Conservation (phyloP, 2,113 vertebrate species). For the Thalassarche chlororhynchos region DNA sequence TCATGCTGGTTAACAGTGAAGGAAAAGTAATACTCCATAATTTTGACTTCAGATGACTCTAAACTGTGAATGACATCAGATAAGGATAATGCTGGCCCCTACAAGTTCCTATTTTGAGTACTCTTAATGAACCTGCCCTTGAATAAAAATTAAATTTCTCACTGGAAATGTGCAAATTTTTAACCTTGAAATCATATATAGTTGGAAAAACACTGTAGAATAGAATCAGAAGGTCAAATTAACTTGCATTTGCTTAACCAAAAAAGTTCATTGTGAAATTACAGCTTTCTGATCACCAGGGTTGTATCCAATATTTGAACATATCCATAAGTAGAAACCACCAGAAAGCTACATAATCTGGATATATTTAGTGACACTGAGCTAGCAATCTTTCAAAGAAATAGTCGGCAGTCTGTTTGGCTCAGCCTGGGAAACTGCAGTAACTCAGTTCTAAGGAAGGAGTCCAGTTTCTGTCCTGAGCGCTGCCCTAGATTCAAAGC, state of each 20-base stretch:
- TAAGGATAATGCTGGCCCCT: not conserved
- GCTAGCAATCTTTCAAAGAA: not conserved
- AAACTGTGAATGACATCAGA: not conserved
- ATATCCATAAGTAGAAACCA: not conserved
- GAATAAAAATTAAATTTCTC: not conserved
- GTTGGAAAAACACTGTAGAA: not conserved
- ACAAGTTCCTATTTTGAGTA: not conserved
- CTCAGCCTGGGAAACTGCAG: not conserved
- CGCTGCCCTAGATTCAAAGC: not conserved
- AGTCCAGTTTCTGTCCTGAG: not conserved
- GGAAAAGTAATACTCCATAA: not conserved
- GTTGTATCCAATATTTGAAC: not conserved
- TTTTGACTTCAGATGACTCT: not conserved
- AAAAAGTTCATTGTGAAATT: not conserved
- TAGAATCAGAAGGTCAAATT: not conserved
- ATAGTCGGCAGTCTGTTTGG: not conserved
- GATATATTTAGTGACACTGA: not conserved
- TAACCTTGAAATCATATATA: not conserved
- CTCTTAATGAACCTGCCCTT: not conserved
- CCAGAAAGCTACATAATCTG: not conserved
- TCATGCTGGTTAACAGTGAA: not conserved
- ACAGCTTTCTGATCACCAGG: not conserved
- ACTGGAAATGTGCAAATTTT: not conserved
- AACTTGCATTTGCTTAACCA: not conserved
- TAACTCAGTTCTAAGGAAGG: not conserved